These are phyloP conservation scores for Tetropium fuscum DNA, from an alignment of 2,888 invertebrate genomes.

Conservation along the genomic window DNA sequence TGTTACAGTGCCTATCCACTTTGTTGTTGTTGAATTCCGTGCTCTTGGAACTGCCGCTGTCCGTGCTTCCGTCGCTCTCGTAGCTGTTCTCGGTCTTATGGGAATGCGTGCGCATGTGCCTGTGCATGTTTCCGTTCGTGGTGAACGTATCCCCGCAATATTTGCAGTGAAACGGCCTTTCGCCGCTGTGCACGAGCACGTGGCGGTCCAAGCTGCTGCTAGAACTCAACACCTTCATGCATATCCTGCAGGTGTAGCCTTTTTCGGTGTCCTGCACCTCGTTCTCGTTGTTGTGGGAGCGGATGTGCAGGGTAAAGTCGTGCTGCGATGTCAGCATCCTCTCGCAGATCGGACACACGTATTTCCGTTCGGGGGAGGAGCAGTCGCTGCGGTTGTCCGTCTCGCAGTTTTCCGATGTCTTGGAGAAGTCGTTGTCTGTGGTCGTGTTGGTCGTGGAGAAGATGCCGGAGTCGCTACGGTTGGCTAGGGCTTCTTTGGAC, in stretches of 20 bases:
- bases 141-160: constrained; percentile 85
- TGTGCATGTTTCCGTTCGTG: constrained; percentile 88
- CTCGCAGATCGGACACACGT: constrained; percentile 76
- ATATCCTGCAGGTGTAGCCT: constrained; percentile 74
- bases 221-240: constrained; percentile 80
- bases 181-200: constrained; percentile 83
- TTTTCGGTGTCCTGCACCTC: constrained; percentile 62
- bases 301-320: constrained; percentile 78
- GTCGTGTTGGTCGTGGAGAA: constrained; percentile 58
- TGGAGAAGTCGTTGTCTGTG: constrained; percentile 44
- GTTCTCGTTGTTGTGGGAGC: constrained; percentile 73
- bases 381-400: constrained; percentile 71
- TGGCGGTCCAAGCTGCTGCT: constrained; percentile 84
- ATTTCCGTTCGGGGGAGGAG: constrained; percentile 66
- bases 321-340: constrained; percentile 72
- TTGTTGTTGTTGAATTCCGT: constrained; percentile 64
- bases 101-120: constrained; percentile 82
- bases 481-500: constrained; percentile 44
- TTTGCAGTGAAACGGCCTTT: constrained; percentile 83
- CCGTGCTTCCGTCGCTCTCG: constrained; percentile 72
- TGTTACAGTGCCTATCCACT: constrained; percentile 57
- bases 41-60: constrained; percentile 61
- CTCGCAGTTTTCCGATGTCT: constrained; percentile 62
- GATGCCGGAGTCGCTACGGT: constrained; percentile 62
- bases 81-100: constrained; percentile 68